Evolutionary conservation across 2,888 invertebrate species (phyloP), one percentile per base, ranked within the genome.

Genomic region (Tipula confusa): DNA sequence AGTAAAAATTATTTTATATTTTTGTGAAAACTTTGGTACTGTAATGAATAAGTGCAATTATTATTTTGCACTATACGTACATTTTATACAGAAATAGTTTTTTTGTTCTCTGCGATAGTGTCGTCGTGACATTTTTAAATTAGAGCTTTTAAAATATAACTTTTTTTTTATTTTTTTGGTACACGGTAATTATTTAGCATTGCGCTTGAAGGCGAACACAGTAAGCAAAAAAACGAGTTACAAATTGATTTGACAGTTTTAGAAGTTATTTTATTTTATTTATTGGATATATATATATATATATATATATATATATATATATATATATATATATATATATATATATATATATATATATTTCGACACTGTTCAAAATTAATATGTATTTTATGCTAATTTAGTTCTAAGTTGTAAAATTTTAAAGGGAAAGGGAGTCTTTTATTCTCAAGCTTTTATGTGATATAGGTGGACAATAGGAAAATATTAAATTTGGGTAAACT

Each of bases 41-140:
- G 64, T 64, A 64, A 64, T 64, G 64, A 64, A 64, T 64, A 24
- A 64, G 64, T 24, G 64, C 64, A 64, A 64, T 64, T 24, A 64
- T 13, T 38, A 13, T 64, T 33, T n/a, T 33, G 33, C 33, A 33
- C 33, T 24, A 43, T n/a, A 24, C 24, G 5, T 43, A 24, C 64
- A 33, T 33, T 33, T 33, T 33, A 33, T 33, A 33, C 33, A 1
- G 0, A 33, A 33, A 33, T 33, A 64, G 9, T 24, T 64, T 33
- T 64, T 64, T 43, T n/a, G 7, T 33, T 33, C 33, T 33, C 11
- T 64, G 64, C 9, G 18, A 24, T 24, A 11, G 64, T 64, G 6
- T 64, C 64, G 64, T 64, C 64, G 64, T 64, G 64, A 64, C 64
- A 64, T 64, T 64, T 64, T 64, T 64, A 64, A 64, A 64, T 64